Conservation (phyloP, 2,888 invertebrate species). For the Ceriagrion tenellum region DNA sequence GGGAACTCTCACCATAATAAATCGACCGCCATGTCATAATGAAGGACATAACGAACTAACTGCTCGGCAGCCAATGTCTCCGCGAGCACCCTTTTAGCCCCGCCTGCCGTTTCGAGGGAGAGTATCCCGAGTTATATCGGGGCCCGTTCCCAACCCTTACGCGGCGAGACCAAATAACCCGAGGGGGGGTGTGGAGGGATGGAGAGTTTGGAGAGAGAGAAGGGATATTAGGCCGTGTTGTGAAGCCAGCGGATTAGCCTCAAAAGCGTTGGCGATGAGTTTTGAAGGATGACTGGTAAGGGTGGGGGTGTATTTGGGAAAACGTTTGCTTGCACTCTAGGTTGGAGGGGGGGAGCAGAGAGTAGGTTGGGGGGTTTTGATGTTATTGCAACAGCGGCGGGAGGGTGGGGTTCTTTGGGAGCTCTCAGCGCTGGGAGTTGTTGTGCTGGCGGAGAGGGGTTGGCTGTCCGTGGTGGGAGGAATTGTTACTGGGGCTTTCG, state of each 20-base stretch:
- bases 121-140: background rate
- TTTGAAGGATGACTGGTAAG: constrained; percentile 54
- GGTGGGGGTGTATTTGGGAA: constrained; percentile 49
- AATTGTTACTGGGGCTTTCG: background rate
- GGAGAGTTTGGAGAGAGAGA: background rate
- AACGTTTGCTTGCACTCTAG: background rate
- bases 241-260: constrained; percentile 64
- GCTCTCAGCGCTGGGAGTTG: background rate
- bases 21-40: constrained; percentile 4
- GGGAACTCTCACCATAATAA: background rate
- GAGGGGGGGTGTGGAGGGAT: background rate
- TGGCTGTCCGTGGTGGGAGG: background rate
- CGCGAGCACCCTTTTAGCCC: background rate
- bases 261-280: constrained; percentile 42
- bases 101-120: background rate
- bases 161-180: background rate
- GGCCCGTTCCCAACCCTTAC: background rate
- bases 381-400: constrained; percentile 43
- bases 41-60: constrained; percentile 7
- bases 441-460: background rate
- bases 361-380: constrained; percentile 3
- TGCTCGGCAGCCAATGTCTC: background rate
- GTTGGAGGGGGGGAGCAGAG: background rate
- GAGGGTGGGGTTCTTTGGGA: background rate
- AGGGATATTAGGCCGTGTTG: constrained; percentile 61